Conservation (phyloP, 2,888 invertebrate genomes). For the Acanthopleura granulata region DNA sequence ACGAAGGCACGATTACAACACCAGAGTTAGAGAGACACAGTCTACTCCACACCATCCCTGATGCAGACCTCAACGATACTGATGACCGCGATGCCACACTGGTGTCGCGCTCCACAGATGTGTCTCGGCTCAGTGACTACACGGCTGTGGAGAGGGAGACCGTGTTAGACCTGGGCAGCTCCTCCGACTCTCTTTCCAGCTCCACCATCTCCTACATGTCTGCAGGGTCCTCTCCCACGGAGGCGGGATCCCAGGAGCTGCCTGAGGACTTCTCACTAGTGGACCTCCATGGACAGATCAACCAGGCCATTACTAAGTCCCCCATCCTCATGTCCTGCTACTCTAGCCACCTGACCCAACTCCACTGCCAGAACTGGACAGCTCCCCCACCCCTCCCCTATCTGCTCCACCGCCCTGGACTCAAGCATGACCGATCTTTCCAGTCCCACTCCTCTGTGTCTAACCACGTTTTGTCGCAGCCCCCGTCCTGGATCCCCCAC, state of each 20-base stretch:
- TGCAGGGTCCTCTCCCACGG: slow-evolving; percentile 77
- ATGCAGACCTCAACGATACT: neutral
- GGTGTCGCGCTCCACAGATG: neutral
- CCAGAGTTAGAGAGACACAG: slow-evolving; percentile 1
- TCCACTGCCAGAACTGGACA: slow-evolving; percentile 68
- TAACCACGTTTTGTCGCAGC: slow-evolving; percentile 36
- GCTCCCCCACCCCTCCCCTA: slow-evolving; percentile 56
- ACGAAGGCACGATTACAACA: slow-evolving; percentile 77
- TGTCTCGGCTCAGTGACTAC: neutral
- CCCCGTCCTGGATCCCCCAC: slow-evolving; percentile 48
- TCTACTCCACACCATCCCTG: neutral
- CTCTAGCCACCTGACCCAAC: slow-evolving; percentile 84
- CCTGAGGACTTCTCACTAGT: slow-evolving; percentile 72
- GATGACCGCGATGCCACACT: slow-evolving; percentile 16
- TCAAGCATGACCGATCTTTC: slow-evolving; percentile 50
- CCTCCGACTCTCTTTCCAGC: slow-evolving; percentile 14
- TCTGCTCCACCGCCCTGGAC: slow-evolving; percentile 33
- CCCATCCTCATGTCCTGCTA: slow-evolving; percentile 96
- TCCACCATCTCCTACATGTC: slow-evolving; percentile 56
- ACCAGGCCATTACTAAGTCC: slow-evolving; percentile 91
- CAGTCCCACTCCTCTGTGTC: slow-evolving; percentile 55
- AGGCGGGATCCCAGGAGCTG: slow-evolving; percentile 79
- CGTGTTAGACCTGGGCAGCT: neutral
- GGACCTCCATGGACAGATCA: slow-evolving; percentile 94
- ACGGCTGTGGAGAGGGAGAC: neutral